phyloP scores from a whole-genome alignment of 2,888 invertebrate genomes.

The Pseudanteris insignis region DNA sequence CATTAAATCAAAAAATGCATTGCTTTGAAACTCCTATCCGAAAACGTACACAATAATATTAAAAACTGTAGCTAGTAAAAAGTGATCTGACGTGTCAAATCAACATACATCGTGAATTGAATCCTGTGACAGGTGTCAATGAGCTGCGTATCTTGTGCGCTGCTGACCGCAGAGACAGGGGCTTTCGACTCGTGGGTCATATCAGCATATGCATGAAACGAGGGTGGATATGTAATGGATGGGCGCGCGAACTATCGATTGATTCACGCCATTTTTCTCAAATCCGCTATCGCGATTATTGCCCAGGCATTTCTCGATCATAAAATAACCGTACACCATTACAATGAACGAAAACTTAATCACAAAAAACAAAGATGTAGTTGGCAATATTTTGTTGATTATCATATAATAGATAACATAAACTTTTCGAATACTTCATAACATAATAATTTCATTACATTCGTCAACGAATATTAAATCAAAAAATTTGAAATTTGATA shows the following conservation, averaged over 20 bases:
- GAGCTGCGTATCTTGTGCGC: conserved; percentile 39
- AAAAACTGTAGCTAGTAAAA: too few species aligned
- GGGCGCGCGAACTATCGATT: conserved; percentile 53
- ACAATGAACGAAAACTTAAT: too few species aligned
- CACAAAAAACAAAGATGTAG: too few species aligned
- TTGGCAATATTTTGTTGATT: too few species aligned
- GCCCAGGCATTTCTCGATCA: too few species aligned
- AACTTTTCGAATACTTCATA: too few species aligned
- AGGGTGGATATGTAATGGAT: conserved; percentile 53
- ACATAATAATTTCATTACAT: too few species aligned
- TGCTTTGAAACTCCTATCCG: conserved; percentile 16
- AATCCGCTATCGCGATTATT: conserved; percentile 32
- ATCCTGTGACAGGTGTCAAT: conserved; percentile 50
- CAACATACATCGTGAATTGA: conserved; percentile 52
- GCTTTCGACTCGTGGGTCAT: conserved; percentile 48
- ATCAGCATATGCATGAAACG: conserved; percentile 61
- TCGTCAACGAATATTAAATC: too few species aligned
- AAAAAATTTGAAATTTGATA: too few species aligned
- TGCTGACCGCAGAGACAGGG: conserved; percentile 43
- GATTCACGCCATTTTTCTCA: conserved; percentile 48
- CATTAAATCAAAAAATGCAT: conserved; percentile 11
- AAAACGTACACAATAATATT: background rate
- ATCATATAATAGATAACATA: too few species aligned
- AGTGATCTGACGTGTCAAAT: conserved; percentile 22
- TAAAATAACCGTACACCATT: too few species aligned